Conservation (phyloP, 2,113 vertebrate genomes). For the Anhinga anhinga region DNA sequence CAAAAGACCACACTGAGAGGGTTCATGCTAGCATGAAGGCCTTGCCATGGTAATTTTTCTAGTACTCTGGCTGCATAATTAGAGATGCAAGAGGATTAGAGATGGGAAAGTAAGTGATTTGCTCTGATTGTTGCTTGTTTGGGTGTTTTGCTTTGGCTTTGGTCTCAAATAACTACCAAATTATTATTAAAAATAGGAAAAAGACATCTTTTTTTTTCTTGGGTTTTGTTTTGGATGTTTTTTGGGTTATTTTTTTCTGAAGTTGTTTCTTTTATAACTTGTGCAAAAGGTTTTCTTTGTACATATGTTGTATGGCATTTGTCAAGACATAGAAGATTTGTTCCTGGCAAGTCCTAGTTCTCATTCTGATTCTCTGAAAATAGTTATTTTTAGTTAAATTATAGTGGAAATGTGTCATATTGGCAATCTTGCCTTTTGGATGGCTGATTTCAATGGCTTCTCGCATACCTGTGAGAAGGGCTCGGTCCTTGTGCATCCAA, state of each 20-base stretch:
- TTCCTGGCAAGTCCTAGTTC: not conserved
- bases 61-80: not conserved
- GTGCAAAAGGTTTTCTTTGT: not conserved
- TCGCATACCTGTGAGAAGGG: not conserved
- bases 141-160: not conserved
- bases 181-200: not conserved
- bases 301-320: not conserved
- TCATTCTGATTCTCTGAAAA: not conserved
- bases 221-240: not conserved
- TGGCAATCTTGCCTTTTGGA: not conserved
- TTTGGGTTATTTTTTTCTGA: accelerated
- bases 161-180: not conserved
- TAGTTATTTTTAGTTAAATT: not conserved
- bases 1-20: not conserved
- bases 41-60: not conserved
- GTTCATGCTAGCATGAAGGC: not conserved
- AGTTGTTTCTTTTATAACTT: not conserved
- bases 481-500: not conserved
- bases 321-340: no score
- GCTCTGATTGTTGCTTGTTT: not conserved
- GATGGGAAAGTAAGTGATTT: not conserved
- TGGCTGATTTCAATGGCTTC: not conserved
- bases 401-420: not conserved
- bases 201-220: not conserved
- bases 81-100: not conserved